Evolutionary conservation across 2,797 vertebrate genomes (phyloP).

Genomic region (Phrynocephalus vlangalii): DNA sequence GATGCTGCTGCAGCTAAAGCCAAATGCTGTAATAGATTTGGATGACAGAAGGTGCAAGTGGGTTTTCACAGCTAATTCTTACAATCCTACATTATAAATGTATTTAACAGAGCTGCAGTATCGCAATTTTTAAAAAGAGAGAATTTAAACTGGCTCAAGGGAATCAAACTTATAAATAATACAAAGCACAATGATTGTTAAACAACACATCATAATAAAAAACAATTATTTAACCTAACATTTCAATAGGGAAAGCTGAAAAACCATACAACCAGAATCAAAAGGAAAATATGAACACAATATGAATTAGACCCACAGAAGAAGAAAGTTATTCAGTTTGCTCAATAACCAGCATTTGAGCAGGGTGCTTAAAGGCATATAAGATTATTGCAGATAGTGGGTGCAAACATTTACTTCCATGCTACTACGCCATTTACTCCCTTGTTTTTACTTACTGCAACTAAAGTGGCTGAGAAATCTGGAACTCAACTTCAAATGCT

Average conservation of each 20-base stretch:
- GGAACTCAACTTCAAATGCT: background rate
- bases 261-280: background rate
- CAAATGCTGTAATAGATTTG: background rate
- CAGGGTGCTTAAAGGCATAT: too few species aligned
- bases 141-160: background rate
- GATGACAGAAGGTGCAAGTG: background rate
- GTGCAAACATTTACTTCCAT: background rate
- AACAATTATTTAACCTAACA: background rate
- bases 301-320: background rate
- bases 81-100: background rate
- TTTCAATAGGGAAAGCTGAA: background rate
- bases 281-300: background rate
- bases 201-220: background rate
- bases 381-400: background rate
- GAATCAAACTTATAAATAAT: background rate
- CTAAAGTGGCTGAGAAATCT: background rate
- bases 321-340: background rate
- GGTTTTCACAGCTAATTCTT: slow-evolving; percentile 4
- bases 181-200: background rate
- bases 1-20: background rate
- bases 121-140: background rate
- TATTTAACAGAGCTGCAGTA: background rate
- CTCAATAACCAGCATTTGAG: background rate
- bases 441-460: background rate
- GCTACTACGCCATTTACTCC: background rate